A percentile compares a stretch with the other conserved stretches of the same genome.
These are phyloP conservation scores for Hylaeus volcanicus DNA, from an alignment of 1,140 invertebrate genomes.

Conservation along the genomic window DNA sequence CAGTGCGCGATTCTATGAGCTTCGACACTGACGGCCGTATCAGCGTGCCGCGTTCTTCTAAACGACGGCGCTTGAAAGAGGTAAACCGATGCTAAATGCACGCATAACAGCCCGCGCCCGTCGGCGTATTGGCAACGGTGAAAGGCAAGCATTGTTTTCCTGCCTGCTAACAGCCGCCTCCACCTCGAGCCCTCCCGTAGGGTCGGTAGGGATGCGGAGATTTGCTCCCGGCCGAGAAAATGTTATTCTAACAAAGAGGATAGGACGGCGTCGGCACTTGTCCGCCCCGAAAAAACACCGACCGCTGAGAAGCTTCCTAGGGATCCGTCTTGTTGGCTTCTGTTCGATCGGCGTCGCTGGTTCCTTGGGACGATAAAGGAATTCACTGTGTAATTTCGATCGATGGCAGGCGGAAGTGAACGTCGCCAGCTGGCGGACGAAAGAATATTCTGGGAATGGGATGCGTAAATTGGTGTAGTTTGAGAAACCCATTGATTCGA, in stretches of 20 bases:
- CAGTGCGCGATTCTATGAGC: slow-evolving; percentile 14
- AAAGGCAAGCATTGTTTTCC: slow-evolving; percentile 63
- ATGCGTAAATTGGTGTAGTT: too few relatives aligned
- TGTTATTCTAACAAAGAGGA: slow-evolving; percentile 55
- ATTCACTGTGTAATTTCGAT: too few relatives aligned
- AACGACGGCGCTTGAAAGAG: slow-evolving; percentile 55
- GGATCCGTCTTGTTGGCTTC: neutral
- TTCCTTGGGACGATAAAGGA: neutral
- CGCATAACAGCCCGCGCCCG: slow-evolving; percentile 28
- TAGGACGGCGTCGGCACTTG: neutral
- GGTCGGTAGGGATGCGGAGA: slow-evolving; percentile 34
- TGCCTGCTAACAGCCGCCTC: slow-evolving; percentile 18
- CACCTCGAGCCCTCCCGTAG: slow-evolving; percentile 6
- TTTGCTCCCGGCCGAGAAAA: slow-evolving; percentile 54
- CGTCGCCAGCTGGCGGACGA: too few relatives aligned
- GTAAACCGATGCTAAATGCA: slow-evolving; percentile 54
- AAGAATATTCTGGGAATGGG: too few relatives aligned
- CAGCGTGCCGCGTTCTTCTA: slow-evolving; percentile 11
- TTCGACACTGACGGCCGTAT: slow-evolving; percentile 31
- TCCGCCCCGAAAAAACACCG: slow-evolving; percentile 34
- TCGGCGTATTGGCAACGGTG: slow-evolving; percentile 60
- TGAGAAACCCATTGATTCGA: too few relatives aligned
- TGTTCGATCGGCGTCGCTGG: neutral
- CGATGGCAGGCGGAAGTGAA: too few relatives aligned
- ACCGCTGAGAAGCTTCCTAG: neutral